Base-by-base conservation (phyloP, 2,797 vertebrate genomes). In the Sebastes vulpes region DNA sequence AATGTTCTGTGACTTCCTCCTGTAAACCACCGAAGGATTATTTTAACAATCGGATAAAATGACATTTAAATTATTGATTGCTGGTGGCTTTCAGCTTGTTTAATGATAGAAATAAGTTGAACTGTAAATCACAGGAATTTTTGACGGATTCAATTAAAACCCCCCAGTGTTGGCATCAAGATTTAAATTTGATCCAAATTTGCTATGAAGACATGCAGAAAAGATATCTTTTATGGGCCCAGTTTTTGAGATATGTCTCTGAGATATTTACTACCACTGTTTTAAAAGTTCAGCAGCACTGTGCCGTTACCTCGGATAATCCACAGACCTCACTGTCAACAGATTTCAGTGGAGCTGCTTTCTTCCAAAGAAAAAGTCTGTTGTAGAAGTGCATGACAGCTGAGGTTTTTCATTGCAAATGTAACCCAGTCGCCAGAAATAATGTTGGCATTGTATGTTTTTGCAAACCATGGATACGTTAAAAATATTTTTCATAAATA, bases 31-130 rank as follows among this genome's bases (percentile, higher is more conserved):
- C 9, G 6, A 3, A 72, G 35, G 32, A 79, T 73, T 81, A 64
- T 76, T 75, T 46, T 18, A 53, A 63, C 69, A 66, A 71, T 60
- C 8, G 3, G 50, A 59, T 78, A 32, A 81, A 69, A 38, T 25
- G 2, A 56, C 26, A 3, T 63, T 61, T 26, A 0, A 56, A 46
- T 58, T 18, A 29, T 29, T 35, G 20, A 69, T 60, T 12, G 18
- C 52, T 29, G 23, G 21, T 18, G 20, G 32, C 46, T 63, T 58
- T 72, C 63, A 63, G 20, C 32, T 38, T 70, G 9, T 28, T 75
- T 67, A 48, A 72, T 59, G 67, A 65, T 67, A 1, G 20, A 54
- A 23, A 29, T 23, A n/a, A 48, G 5, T 46, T 60, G 20, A 3
- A 2, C 42, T 25, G 9, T 64, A 69, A 73, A 54, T 77, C 29